Percentiles rank a stretch among this genome's conserved stretches.
phyloP scores from a whole-genome alignment of 2,113 vertebrate genomes.

The Colaptes auratus region DNA sequence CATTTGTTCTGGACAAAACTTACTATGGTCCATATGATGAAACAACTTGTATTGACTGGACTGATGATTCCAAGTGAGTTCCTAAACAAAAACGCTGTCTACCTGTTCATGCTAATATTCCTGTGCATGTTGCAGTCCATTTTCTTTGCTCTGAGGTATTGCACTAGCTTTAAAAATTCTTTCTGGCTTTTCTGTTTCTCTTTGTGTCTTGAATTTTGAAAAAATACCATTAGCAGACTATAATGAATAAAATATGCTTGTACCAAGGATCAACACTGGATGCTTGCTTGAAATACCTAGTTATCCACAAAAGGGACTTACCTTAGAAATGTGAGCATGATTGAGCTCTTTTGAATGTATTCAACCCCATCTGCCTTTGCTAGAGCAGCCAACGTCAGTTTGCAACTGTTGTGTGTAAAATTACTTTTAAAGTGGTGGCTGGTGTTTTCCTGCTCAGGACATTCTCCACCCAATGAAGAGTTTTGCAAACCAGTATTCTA shows the following conservation, averaged over 20 bases:
- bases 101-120: background rate
- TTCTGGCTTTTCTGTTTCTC: background rate
- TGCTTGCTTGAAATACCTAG: background rate
- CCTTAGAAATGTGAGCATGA: background rate
- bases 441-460: background rate
- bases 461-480: background rate
- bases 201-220: background rate
- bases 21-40: constrained; percentile 95
- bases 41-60: constrained; percentile 97
- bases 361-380: background rate
- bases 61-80: constrained; percentile 91
- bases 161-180: background rate
- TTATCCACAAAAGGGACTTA: background rate
- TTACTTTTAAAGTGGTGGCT: background rate
- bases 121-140: rapidly evolving
- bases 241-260: background rate
- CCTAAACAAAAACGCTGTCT: background rate
- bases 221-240: background rate
- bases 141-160: background rate
- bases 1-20: constrained; percentile 93
- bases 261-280: rapidly evolving
- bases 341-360: background rate
- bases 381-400: background rate
- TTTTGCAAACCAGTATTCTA: background rate
- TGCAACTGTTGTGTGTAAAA: background rate